Base-by-base conservation (phyloP, 2,797 vertebrate genomes). In the Hippocampus kuda region DNA sequence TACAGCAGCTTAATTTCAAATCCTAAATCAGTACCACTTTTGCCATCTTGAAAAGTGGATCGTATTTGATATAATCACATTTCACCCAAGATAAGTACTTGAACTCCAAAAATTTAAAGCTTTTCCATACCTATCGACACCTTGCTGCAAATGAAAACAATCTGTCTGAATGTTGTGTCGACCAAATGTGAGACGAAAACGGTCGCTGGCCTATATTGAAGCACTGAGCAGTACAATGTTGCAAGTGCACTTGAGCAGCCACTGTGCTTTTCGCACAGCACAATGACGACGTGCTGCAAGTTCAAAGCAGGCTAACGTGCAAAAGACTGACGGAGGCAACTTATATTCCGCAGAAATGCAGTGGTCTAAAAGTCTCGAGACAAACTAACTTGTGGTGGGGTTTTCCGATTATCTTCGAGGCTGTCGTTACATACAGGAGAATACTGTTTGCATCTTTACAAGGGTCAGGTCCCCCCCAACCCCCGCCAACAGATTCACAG, bases 291-390 rank as follows among this genome's bases (percentile, higher is more conserved):
- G 67, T 72, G 80, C 77, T 60, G 74, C 74, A 57, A 63, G 79
- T 79, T 77, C 81, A 84, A 81, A 64, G 73, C 72, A 57, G 65
- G 80, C 80, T 77, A 82, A 84, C 83, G 79, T 91, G 89, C 88
- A 87, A 84, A 85, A 81, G 73, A n/a, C 38, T 22, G 27, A 51
- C 65, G 15, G 13, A n/a, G 48, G 46, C 49, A 66, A 66, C 73
- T 64, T 72, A 81, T 75, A 76, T n/a, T 63, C 60, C 67, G 82
- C 77, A 30, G 85, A 88, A 86, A 76, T 24, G 62, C 86, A 12
- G 79, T 38, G 72, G 70, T 71, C 65, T 60, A 79, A 77, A 79
- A 78, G 73, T 82, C 73, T 89, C 88, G 89, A 80, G 89, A 90
- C 88, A 91, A 86, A 89, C 85, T 27, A 76, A 67, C 72, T 65